Percentiles rank a stretch among this genome's conserved stretches.
Conservation (phyloP, 1,140 invertebrate genomes). For the Aplysia californica region DNA sequence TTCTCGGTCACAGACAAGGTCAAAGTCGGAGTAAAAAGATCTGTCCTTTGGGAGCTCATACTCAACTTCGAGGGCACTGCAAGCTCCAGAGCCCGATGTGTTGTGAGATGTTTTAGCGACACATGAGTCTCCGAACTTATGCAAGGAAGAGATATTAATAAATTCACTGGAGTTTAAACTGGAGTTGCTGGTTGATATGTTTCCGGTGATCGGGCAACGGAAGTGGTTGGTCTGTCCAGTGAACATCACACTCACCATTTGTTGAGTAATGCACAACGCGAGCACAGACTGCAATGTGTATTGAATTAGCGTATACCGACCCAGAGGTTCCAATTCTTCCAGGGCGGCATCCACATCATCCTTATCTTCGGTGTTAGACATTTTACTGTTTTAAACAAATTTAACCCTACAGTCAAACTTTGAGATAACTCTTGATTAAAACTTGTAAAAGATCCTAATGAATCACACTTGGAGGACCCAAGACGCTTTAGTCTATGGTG, state of each 20-base stretch:
- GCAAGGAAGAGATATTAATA: no score
- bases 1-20: conserved; percentile 2
- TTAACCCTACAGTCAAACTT: no score
- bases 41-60: not conserved
- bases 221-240: not conserved
- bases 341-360: not conserved
- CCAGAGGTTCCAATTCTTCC: not conserved
- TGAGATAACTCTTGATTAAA: no score
- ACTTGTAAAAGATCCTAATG: no score
- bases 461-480: no score
- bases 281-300: not conserved
- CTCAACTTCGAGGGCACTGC: not conserved
- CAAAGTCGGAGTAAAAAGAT: conserved; percentile 1
- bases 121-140: no score
- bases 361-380: not conserved
- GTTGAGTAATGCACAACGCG: not conserved
- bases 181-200: no score
- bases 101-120: not conserved
- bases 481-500: no score
- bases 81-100: not conserved
- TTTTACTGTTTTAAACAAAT: no score
- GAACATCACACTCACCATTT: conserved; percentile 1
- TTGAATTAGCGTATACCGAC: not conserved
- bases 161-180: no score
- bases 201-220: no score